Evolutionary conservation across 2,888 invertebrate genomes (phyloP).

Genomic region (Mythimna impura): DNA sequence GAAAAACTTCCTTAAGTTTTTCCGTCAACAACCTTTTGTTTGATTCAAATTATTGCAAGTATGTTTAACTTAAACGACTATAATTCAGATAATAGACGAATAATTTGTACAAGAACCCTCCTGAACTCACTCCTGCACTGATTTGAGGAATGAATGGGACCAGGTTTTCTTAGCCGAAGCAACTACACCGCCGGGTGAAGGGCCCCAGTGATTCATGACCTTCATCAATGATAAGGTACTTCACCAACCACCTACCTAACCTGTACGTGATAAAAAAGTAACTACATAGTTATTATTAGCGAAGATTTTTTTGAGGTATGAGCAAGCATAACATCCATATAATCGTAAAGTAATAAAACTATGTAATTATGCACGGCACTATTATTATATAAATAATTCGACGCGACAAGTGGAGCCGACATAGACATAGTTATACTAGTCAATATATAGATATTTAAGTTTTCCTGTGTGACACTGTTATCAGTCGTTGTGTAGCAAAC

Average conservation of each 20-base stretch:
- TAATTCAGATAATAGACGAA: background rate
- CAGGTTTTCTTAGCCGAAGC: background rate
- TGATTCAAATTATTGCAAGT: background rate
- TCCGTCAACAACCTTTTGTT: too few relatives aligned
- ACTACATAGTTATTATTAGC: background rate
- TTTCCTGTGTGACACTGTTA: slow-evolving; percentile 27
- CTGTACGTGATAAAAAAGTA: slow-evolving; percentile 1
- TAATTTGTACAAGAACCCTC: background rate
- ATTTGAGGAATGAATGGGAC: background rate
- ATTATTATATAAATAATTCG: slow-evolving; percentile 27
- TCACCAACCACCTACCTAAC: background rate
- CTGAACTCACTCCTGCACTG: background rate
- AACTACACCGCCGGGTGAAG: slow-evolving; percentile 4
- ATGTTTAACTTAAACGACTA: background rate
- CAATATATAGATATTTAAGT: background rate
- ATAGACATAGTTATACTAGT: slow-evolving; percentile 6
- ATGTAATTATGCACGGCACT: slow-evolving; percentile 22
- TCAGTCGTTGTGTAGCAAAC: slow-evolving; percentile 18
- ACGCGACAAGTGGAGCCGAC: slow-evolving; percentile 20
- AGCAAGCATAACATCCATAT: background rate
- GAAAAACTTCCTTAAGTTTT: too few relatives aligned
- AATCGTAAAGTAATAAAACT: slow-evolving; percentile 14
- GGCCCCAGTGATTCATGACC: background rate
- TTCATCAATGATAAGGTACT: slow-evolving; percentile 9
- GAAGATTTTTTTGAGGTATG: background rate